Conservation (phyloP, 2,113 vertebrate species). For the Patagioenas fasciata region DNA sequence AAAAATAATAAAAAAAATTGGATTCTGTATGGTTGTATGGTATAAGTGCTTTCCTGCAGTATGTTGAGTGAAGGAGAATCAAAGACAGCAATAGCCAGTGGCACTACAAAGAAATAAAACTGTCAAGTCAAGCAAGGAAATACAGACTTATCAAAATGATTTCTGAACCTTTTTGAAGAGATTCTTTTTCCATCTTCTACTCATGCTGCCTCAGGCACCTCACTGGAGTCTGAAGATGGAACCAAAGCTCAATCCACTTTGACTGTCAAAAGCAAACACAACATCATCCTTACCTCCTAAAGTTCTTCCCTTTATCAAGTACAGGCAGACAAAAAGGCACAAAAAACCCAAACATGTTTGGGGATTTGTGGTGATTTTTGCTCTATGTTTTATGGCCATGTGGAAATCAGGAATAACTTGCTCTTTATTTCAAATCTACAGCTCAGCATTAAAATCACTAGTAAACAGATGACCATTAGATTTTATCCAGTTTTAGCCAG, state of each 20-base stretch:
- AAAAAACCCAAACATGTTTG: neutral
- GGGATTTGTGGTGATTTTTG: rapidly evolving
- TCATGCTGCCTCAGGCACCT: constrained; percentile 26
- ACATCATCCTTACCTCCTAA: neutral
- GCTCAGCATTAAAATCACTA: neutral
- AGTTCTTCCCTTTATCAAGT: neutral
- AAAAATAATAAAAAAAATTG: neutral
- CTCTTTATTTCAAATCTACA: neutral
- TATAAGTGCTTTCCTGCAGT: constrained; percentile 16
- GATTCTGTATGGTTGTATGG: neutral
- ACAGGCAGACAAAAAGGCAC: neutral
- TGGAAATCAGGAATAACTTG: neutral
- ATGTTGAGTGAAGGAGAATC: constrained; percentile 17
- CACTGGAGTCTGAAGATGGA: constrained; percentile 31
- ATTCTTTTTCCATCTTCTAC: constrained; percentile 1
- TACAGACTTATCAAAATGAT: constrained; percentile 42
- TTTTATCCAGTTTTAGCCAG: neutral
- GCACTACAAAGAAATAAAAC: constrained; percentile 48
- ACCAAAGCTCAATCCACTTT: constrained; percentile 38
- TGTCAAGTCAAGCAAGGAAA: constrained; percentile 48
- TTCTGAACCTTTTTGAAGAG: constrained; percentile 54
- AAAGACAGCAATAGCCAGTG: constrained; percentile 30
- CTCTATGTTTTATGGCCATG: neutral
- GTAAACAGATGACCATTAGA: neutral
- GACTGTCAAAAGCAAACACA: constrained; percentile 20